A percentile compares a stretch with the other conserved stretches of the same genome.
phyloP scores from a whole-genome alignment of 2,797 vertebrate genomes.

The Sebastes minor region DNA sequence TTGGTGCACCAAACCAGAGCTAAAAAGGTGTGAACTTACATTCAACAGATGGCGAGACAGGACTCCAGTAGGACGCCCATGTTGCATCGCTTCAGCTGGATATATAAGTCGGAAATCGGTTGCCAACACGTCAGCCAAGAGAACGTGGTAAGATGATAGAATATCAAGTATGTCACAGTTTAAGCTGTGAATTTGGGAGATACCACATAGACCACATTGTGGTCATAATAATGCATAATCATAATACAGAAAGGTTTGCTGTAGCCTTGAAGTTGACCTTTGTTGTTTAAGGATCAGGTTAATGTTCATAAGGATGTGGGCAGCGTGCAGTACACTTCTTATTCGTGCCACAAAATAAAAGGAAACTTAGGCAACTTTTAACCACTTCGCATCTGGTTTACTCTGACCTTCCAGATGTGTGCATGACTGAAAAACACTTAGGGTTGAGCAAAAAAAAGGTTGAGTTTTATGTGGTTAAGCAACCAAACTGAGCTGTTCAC shows the following conservation, averaged over 20 bases:
- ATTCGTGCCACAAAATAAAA: not conserved
- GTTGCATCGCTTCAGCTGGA: not conserved
- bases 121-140: not conserved
- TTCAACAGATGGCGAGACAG: not conserved
- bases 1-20: not conserved
- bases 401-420: not conserved
- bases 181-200: not conserved
- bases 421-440: not conserved
- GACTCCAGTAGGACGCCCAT: constrained; percentile 13
- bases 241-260: no score
- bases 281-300: not conserved
- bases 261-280: not conserved
- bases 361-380: not conserved
- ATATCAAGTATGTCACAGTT: not conserved
- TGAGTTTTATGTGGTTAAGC: not conserved
- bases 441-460: not conserved
- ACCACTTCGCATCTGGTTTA: not conserved
- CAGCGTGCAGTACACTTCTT: not conserved
- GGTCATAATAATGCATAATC: not conserved
- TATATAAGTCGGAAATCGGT: not conserved
- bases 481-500: not conserved
- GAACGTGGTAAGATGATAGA: not conserved
- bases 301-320: not conserved
- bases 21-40: constrained; percentile 15
- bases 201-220: no score